phyloP scores from a whole-genome alignment of 1,140 invertebrate genomes.

The Anoplolepis gracilipes region DNA sequence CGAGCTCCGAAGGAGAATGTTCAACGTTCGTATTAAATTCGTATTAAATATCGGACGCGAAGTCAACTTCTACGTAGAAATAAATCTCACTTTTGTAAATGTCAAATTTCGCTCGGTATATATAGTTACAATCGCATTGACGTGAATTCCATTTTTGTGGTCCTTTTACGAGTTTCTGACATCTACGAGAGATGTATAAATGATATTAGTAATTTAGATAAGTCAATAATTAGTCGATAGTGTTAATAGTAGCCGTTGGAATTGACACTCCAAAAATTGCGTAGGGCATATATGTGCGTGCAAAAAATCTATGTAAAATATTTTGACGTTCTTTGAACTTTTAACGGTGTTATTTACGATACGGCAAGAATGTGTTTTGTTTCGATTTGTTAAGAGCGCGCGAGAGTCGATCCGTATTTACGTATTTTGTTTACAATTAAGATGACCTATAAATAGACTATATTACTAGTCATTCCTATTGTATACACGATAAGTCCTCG shows the following conservation, averaged over 20 bases:
- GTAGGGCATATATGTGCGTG: conserved; percentile 44
- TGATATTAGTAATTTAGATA: conserved; percentile 32
- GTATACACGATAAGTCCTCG: neutral
- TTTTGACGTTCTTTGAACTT: conserved; percentile 16
- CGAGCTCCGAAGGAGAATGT: neutral
- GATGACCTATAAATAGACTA: neutral
- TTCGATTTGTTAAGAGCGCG: conserved; percentile 1
- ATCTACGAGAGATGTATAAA: conserved; percentile 8
- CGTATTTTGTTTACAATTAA: neutral
- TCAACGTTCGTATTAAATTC: neutral
- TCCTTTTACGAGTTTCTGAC: neutral
- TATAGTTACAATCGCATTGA: conserved; percentile 14
- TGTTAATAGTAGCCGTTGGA: conserved; percentile 58
- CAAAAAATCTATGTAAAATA: conserved; percentile 27
- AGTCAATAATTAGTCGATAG: conserved; percentile 28
- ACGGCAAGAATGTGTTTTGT: neutral
- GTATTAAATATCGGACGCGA: neutral
- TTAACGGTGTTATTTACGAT: neutral
- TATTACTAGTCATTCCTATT: conserved; percentile 18
- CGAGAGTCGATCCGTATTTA: conserved; percentile 27
- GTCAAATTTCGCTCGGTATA: conserved; percentile 35
- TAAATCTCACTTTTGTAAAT: conserved; percentile 33
- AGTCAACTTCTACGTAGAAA: neutral
- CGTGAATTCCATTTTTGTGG: conserved; percentile 11
- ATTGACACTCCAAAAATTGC: conserved; percentile 62